A percentile compares a stretch with the other conserved stretches of the same genome.
Evolutionary conservation across 2,888 invertebrate genomes (phyloP).

Genomic region (Bombylius major): DNA sequence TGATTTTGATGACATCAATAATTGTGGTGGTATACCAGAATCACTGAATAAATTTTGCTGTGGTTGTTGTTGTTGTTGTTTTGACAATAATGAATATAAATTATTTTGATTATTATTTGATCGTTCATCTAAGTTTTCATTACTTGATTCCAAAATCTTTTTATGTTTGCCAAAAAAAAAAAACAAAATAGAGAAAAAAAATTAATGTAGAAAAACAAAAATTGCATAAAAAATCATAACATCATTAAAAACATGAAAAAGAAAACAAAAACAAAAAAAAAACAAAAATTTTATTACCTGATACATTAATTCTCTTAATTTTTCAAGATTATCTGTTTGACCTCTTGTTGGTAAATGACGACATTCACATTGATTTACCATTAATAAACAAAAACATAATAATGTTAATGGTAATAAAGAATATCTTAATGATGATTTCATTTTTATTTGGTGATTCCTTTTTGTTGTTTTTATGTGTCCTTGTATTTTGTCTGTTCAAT

Average conservation of each 20-base stretch:
- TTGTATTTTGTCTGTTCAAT: too few relatives aligned
- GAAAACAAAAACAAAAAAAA: not conserved
- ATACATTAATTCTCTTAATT: slow-evolving; percentile 41
- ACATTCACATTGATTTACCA: slow-evolving; percentile 29
- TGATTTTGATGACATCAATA: not conserved
- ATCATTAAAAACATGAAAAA: not conserved
- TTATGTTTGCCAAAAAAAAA: not conserved
- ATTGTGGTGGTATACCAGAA: not conserved
- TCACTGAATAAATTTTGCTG: not conserved
- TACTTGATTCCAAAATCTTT: slow-evolving; percentile 35
- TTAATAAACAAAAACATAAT: slow-evolving; percentile 14
- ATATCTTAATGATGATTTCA: not conserved
- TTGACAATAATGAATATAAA: not conserved
- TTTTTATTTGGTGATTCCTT: not conserved
- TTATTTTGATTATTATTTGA: not conserved
- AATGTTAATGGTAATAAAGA: not conserved
- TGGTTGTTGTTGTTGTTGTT: not conserved
- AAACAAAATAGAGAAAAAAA: not conserved
- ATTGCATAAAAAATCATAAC: too few relatives aligned
- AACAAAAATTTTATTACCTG: slow-evolving; percentile 30
- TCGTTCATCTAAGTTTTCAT: slow-evolving; percentile 18
- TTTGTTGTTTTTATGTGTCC: too few relatives aligned
- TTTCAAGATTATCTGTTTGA: slow-evolving; percentile 41
- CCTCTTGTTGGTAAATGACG: slow-evolving; percentile 42
- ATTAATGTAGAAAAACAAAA: too few relatives aligned